Conservation (phyloP, 1,140 invertebrate genomes). For the Pseudomyrmex dendroicus region DNA sequence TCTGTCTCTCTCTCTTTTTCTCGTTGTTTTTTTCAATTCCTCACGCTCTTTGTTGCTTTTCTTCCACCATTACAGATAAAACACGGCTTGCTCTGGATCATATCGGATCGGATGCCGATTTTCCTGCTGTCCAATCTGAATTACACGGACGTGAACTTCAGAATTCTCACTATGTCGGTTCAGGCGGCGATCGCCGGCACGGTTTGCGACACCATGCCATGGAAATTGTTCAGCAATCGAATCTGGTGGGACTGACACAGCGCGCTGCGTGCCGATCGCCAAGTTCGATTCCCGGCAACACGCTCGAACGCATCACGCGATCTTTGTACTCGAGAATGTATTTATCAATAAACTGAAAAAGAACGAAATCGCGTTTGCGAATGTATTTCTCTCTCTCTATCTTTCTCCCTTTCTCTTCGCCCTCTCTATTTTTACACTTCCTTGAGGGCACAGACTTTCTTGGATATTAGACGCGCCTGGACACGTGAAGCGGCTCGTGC, state of each 20-base stretch:
- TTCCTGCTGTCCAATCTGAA: conserved; percentile 90
- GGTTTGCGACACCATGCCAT: conserved; percentile 87
- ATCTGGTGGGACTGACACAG: conserved; percentile 73
- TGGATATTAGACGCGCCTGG: background rate
- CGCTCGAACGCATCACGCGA: background rate
- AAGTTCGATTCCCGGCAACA: background rate
- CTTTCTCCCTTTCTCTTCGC: background rate
- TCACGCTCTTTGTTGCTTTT: background rate
- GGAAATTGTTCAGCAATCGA: conserved; percentile 73
- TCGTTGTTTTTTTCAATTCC: background rate
- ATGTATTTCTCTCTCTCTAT: background rate
- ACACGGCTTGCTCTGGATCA: conserved; percentile 87
- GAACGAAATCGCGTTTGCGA: background rate
- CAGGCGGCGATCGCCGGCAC: conserved; percentile 88
- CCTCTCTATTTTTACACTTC: background rate
- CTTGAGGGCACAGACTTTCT: background rate
- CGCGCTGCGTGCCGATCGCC: background rate
- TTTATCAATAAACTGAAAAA: conserved; percentile 16
- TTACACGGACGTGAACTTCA: conserved; percentile 92
- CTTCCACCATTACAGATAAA: conserved; percentile 70
- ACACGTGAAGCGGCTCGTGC: background rate
- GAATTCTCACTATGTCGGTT: conserved; percentile 89
- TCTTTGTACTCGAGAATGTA: background rate
- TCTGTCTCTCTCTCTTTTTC: background rate
- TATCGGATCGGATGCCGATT: conserved; percentile 92